These are phyloP conservation scores for Diaprepes abbreviatus DNA, from an alignment of 2,888 invertebrate genomes.

Conservation along the genomic window DNA sequence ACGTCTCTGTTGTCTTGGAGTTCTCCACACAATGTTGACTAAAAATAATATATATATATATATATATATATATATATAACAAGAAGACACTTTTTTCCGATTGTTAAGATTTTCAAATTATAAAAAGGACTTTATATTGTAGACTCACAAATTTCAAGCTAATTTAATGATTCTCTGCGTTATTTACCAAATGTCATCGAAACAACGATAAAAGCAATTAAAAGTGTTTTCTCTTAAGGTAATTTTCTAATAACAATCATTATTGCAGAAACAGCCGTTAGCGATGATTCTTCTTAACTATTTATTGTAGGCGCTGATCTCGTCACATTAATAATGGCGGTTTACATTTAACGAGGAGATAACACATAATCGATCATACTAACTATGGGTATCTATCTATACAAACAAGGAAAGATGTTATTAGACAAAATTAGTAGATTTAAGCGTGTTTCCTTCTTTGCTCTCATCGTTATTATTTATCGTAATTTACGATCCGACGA, in stretches of 20 bases:
- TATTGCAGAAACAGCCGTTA: constrained; percentile 9
- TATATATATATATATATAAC: too few relatives aligned
- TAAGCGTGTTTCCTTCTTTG: constrained; percentile 6
- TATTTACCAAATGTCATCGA: not conserved
- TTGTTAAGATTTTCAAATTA: too few relatives aligned
- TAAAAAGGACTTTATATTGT: too few relatives aligned
- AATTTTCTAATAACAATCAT: not conserved
- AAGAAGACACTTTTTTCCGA: too few relatives aligned
- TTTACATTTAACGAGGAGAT: constrained; percentile 8
- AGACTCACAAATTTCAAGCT: too few relatives aligned
- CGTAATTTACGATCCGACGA: not conserved
- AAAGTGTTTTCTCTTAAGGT: not conserved
- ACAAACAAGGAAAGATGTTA: constrained; percentile 20
- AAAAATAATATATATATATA: too few relatives aligned
- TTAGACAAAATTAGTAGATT: constrained; percentile 13
- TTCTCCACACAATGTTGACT: too few relatives aligned
- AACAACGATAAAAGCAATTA: constrained; percentile 2
- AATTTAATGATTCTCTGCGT: not conserved
- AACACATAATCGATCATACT: constrained; percentile 15
- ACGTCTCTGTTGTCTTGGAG: too few relatives aligned
- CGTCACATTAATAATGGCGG: constrained; percentile 7
- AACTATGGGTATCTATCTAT: constrained; percentile 20
- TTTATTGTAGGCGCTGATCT: constrained; percentile 12
- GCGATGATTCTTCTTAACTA: constrained; percentile 5
- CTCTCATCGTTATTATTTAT: not conserved